Evolutionary conservation across 2,888 invertebrate genomes (phyloP), one percentile per base, ranked within the genome.

Genomic region (Hydrotaea cyrtoneurina): DNA sequence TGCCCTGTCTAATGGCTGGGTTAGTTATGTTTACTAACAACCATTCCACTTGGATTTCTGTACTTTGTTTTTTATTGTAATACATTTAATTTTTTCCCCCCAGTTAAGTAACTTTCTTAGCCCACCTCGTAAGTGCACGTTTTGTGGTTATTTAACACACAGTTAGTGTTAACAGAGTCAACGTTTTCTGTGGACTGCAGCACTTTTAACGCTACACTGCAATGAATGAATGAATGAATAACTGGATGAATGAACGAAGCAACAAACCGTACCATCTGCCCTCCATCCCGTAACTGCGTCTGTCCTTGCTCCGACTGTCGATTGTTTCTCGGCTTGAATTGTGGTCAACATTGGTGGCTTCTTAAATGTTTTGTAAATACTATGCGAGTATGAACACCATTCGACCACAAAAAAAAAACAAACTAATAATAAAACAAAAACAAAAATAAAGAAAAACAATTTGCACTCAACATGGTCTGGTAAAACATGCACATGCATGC

Each of bases 281-380:
- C n/a, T 23, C 69, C 23, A 23, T 8, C 69, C 69, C 69, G 15
- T 46, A 46, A 3, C 26, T 17, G 11, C 39, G n/a, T 2, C 23
- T 55, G n/a, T 66, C 31, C 31, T 17, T 66, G 19, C 55, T 23
- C 43, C 53, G 36, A 19, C 62, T 59, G 73, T 82, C 59, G 59
- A 79, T 82, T 82, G 36, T 77, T 78, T 69, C 36, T n/a, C 19
- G n/a, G 31, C 3, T 77, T 76, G 74, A 82, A 82, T 79, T 83
- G 83, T 82, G 86, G 84, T 86, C 82, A 84, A 86, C 83, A 82
- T 84, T 84, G 82, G 84, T 84, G 86, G 86, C 82, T 86, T 86
- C 83, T 81, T 86, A 77, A 83, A 85, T 82, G 76, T 79, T 82
- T 82, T 79, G 82, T 79, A 85, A 85, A 85, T 66, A 79, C 31